Percentiles rank a stretch among this genome's conserved stretches.
Evolutionary conservation across 2,113 vertebrate genomes (phyloP).

Genomic region (Scophthalmus maximus): DNA sequence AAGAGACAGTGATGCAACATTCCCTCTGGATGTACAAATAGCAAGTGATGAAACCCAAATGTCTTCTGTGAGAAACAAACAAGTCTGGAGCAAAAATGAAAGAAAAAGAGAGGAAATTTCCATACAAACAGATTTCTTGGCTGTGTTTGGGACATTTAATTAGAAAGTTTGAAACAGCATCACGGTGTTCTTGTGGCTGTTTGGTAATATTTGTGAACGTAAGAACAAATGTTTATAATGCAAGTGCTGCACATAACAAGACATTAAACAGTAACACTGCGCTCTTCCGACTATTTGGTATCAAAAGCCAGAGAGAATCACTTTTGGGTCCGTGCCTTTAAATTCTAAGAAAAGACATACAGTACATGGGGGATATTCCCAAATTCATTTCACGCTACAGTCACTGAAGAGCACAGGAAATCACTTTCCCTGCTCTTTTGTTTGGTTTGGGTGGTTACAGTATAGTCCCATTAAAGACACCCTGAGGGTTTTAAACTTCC

Average conservation of each 20-base stretch:
- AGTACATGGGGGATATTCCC: slow-evolving; percentile 13
- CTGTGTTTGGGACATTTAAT: slow-evolving; percentile 14
- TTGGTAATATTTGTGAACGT: not conserved
- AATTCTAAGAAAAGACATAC: slow-evolving; percentile 32
- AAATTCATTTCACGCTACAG: slow-evolving; percentile 34
- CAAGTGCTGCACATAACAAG: not conserved
- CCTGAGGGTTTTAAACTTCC: slow-evolving; percentile 49
- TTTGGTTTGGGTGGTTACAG: slow-evolving; percentile 50
- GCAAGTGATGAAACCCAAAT: slow-evolving; percentile 63
- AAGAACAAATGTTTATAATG: not conserved
- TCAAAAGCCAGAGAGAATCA: not conserved
- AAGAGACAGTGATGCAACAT: slow-evolving; percentile 65
- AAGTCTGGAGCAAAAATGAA: slow-evolving; percentile 48
- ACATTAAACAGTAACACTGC: not conserved
- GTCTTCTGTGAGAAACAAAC: slow-evolving; percentile 59
- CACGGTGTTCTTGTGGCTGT: slow-evolving; percentile 21
- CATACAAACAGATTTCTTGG: slow-evolving; percentile 57
- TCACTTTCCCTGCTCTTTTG: slow-evolving; percentile 49
- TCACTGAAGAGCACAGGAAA: slow-evolving; percentile 45
- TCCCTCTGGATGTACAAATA: slow-evolving; percentile 50
- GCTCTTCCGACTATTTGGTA: slow-evolving; percentile 17
- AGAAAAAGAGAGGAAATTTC: slow-evolving; percentile 31
- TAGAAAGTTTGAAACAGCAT: not conserved
- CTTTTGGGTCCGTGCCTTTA: slow-evolving; percentile 18
- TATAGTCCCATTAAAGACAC: slow-evolving; percentile 32